A percentile compares a stretch with the other conserved stretches of the same genome.
Evolutionary conservation across 2,888 invertebrate genomes (phyloP).

Genomic region (Ennomos quercinarius): DNA sequence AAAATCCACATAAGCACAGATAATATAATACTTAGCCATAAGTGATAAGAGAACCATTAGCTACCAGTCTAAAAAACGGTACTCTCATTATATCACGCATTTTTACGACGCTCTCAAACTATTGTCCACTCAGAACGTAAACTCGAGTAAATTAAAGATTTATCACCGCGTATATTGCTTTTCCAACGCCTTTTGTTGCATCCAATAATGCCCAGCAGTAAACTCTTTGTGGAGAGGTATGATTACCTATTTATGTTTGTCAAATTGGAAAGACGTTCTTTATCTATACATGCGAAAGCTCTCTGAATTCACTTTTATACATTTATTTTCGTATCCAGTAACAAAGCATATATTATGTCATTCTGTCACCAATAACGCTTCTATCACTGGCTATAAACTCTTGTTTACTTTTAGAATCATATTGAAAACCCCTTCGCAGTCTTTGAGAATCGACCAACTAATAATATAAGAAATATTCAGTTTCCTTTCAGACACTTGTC

Average conservation of each 20-base stretch:
- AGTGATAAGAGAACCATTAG: neutral
- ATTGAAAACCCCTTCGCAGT: no score
- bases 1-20: no score
- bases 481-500: no score
- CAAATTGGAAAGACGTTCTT: conserved; percentile 37
- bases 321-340: no score
- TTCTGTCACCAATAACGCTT: no score
- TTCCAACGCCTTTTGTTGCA: conserved; percentile 38
- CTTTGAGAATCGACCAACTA: no score
- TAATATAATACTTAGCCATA: no score
- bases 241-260: conserved; percentile 30
- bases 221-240: conserved; percentile 37
- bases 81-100: conserved; percentile 23
- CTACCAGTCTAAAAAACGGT: conserved; percentile 13
- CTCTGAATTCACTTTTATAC: conserved; percentile 9
- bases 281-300: conserved; percentile 31
- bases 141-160: conserved; percentile 47
- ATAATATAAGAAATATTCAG: no score
- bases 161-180: conserved; percentile 39
- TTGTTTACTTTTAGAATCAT: no score
- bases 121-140: conserved; percentile 42
- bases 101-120: conserved; percentile 37
- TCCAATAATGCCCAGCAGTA: conserved; percentile 47
- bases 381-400: no score
- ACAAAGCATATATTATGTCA: no score